Percentiles rank a stretch among this genome's conserved stretches.
Evolutionary conservation across 2,113 vertebrate genomes (phyloP).

Genomic region (Hyaena hyaena): DNA sequence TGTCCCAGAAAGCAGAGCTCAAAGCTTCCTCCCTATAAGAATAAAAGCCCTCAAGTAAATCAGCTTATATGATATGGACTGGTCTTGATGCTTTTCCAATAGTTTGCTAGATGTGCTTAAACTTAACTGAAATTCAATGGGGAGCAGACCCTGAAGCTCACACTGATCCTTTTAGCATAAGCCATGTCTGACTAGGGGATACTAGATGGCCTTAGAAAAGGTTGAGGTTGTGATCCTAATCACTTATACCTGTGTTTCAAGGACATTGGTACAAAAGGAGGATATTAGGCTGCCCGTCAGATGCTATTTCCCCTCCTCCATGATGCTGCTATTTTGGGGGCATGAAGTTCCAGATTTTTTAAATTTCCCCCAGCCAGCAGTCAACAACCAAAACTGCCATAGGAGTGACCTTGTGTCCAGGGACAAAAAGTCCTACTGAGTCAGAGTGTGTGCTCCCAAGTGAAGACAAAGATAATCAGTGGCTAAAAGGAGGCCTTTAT

Average conservation of each 20-base stretch:
- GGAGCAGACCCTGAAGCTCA: neutral
- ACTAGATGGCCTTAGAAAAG: neutral
- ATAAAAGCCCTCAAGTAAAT: neutral
- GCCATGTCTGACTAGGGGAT: neutral
- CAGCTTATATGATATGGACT: neutral
- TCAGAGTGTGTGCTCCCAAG: neutral
- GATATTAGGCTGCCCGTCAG: neutral
- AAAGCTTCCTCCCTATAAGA: neutral
- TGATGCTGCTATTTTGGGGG: neutral
- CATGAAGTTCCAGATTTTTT: neutral
- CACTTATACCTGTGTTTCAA: neutral
- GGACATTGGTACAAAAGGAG: neutral
- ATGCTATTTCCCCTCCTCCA: neutral
- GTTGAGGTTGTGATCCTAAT: neutral
- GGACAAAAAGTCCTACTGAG: neutral
- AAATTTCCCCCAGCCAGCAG: neutral
- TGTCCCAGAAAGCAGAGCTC: neutral
- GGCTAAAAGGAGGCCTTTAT: neutral
- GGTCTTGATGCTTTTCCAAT: neutral
- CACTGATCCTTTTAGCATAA: neutral
- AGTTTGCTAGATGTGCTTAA: neutral
- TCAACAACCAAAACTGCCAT: neutral
- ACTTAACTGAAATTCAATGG: neutral
- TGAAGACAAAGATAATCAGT: neutral
- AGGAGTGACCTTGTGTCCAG: neutral